These are phyloP conservation scores for Mystacornis crossleyi DNA, from an alignment of 2,113 vertebrate species.

Conservation along the genomic window DNA sequence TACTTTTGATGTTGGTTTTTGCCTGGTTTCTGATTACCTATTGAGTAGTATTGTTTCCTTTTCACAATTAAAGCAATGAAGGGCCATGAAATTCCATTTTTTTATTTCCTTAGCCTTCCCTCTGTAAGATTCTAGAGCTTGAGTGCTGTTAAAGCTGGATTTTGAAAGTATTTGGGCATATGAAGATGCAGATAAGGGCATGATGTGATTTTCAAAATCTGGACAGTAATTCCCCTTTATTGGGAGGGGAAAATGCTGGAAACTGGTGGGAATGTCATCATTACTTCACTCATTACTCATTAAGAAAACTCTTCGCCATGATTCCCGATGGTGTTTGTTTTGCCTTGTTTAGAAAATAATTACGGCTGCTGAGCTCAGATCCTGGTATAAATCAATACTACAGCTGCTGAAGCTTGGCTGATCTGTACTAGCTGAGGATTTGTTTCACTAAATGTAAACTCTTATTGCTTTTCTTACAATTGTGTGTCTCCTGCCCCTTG, in stretches of 20 bases:
- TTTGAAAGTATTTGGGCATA: neutral
- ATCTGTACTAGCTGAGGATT: neutral
- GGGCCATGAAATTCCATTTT: neutral
- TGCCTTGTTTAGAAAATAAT: conserved; percentile 10
- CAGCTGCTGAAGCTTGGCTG: neutral
- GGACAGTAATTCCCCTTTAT: neutral
- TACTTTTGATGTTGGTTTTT: neutral
- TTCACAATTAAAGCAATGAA: neutral
- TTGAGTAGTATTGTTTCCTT: neutral
- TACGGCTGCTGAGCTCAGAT: neutral
- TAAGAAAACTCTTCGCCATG: neutral
- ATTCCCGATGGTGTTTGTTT: neutral
- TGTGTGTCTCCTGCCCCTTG: neutral
- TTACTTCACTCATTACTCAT: neutral
- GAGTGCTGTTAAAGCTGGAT: neutral
- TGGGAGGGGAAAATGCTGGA: neutral
- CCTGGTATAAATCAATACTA: neutral
- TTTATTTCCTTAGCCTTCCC: neutral
- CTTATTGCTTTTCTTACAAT: neutral
- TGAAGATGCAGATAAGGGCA: neutral
- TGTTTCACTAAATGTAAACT: neutral
- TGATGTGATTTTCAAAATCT: neutral
- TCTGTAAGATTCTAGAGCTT: neutral
- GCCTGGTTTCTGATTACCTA: neutral
- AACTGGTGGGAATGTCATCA: neutral